Conservation (phyloP, 1,140 invertebrate genomes). For the Limonius californicus region DNA sequence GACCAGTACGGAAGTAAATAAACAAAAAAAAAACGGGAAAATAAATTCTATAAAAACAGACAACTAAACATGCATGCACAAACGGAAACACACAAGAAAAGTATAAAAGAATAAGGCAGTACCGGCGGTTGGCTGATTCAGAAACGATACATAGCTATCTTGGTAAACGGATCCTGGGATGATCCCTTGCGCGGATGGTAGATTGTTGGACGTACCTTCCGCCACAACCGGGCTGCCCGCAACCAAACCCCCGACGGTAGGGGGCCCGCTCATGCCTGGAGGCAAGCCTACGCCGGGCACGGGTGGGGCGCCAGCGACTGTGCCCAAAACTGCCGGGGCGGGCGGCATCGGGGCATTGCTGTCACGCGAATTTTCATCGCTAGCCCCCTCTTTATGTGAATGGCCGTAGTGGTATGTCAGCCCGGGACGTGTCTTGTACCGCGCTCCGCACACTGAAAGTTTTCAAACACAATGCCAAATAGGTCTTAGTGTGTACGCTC, state of each 20-base stretch:
- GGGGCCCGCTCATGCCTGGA: background rate
- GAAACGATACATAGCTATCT: slow-evolving; percentile 67
- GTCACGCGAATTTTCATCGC: slow-evolving; percentile 48
- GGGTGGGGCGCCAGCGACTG: slow-evolving; percentile 38
- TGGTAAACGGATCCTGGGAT: slow-evolving; percentile 54
- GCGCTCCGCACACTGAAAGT: slow-evolving; percentile 87
- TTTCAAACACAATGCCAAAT: slow-evolving; percentile 31
- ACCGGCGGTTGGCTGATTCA: slow-evolving; percentile 58
- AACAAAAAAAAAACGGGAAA: background rate
- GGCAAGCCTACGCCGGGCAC: slow-evolving; percentile 14
- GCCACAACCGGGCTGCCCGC: slow-evolving; percentile 17
- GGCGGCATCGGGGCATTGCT: slow-evolving; percentile 46
- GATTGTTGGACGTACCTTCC: slow-evolving; percentile 26
- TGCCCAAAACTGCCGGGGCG: slow-evolving; percentile 41
- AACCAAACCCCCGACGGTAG: slow-evolving; percentile 11
- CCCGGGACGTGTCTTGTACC: slow-evolving; percentile 96
- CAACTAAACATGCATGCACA: slow-evolving; percentile 26
- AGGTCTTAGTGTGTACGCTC: slow-evolving; percentile 29
- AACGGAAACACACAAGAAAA: slow-evolving; percentile 22
- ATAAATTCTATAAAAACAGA: slow-evolving; percentile 10
- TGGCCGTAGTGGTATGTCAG: slow-evolving; percentile 96
- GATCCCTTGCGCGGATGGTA: slow-evolving; percentile 35
- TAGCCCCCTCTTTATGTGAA: slow-evolving; percentile 77
- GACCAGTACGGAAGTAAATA: too few species aligned
- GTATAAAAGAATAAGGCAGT: slow-evolving; percentile 43